Evolutionary conservation across 2,888 invertebrate genomes (phyloP), one percentile per base, ranked within the genome.

Genomic region (Acrobasis suavella): DNA sequence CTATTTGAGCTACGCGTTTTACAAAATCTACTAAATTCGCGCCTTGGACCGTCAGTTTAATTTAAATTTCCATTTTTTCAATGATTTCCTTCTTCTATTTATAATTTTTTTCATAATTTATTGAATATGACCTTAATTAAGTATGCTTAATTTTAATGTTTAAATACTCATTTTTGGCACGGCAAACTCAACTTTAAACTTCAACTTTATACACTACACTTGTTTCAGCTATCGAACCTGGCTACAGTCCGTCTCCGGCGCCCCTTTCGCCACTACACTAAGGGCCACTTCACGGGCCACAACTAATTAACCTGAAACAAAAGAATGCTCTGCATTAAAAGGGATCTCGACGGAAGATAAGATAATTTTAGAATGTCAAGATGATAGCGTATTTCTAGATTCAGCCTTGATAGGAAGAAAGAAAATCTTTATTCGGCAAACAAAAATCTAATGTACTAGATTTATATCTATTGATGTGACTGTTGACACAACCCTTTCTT

Each of bases 261-360:
- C 39, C 55, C 12, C 55, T 39, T 12, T 37, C 38, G 38, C n/a
- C 37, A 38, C 51, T 37, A 38, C 37, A 55, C 55, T 55, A 17
- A 9, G 16, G 15, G 39, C 42, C 56, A 56, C 56, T 56, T 56
- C 10, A 17, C 42, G 49, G 32, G 50, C 55, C 42, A 22, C 37
- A 37, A 60, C 50, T 82, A 82, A 79, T 78, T 81, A 83, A 80
- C 84, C 87, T 87, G 87, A 68, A 87, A 87, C 82, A 86, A 60
- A 68, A 66, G 63, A 68, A 69, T 54, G 54, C 60, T 6, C 14
- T 50, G 69, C 69, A 65, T 14, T 15, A 56, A 38, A 56, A 22
- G 14, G 9, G 9, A 22, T 10, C 38, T 46, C 16, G 56, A 22
- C 12, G 16, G 42, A 52, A 58, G 16, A 46, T 38, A 37, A 52